Conservation (phyloP, 2,797 vertebrate genomes). For the Chlorospingus flavigularis region DNA sequence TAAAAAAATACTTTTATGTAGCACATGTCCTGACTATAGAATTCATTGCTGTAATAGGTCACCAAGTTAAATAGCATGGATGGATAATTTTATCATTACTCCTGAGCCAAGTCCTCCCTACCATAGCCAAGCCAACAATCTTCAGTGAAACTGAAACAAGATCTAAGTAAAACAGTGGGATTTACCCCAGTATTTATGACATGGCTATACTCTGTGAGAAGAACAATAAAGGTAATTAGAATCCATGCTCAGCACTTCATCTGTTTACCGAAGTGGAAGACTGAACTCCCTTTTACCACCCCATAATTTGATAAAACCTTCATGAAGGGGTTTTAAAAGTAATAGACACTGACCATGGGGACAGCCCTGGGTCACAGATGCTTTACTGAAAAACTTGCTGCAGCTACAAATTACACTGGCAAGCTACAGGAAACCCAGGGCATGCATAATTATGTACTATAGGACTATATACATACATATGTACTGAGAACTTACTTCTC, state of each 20-base stretch:
- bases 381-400: background rate
- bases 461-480: background rate
- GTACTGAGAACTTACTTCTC: background rate
- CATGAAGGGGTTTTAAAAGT: background rate
- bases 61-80: constrained; percentile 4
- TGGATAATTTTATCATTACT: constrained; percentile 4
- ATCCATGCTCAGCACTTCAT: background rate
- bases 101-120: background rate
- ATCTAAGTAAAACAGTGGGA: background rate
- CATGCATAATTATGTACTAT: background rate
- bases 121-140: background rate
- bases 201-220: background rate
- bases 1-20: constrained; percentile 30
- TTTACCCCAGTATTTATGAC: background rate
- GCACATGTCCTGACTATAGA: constrained; percentile 31
- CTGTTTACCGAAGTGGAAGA: background rate
- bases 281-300: background rate
- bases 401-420: background rate
- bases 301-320: background rate
- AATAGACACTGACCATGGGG: background rate
- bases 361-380: background rate
- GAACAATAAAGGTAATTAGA: background rate
- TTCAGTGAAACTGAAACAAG: background rate
- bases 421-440: background rate
- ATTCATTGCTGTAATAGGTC: constrained; percentile 34